Conservation (phyloP, 2,113 vertebrate species). For the Neolamprologus fasciatus region DNA sequence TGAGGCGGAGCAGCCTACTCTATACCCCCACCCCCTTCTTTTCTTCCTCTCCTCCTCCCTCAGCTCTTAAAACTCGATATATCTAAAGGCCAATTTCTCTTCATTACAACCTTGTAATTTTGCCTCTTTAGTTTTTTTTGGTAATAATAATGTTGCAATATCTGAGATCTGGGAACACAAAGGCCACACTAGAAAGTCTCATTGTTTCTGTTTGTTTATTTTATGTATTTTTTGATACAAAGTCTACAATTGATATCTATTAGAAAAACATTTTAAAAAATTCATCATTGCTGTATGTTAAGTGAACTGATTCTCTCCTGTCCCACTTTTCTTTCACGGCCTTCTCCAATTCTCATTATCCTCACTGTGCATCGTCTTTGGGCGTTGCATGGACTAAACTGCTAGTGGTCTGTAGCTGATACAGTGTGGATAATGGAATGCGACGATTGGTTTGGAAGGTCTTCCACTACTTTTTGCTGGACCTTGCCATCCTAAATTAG, state of each 20-base stretch:
- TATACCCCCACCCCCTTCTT: neutral
- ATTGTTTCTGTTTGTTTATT: neutral
- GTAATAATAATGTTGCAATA: neutral
- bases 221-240: neutral
- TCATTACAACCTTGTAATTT: neutral
- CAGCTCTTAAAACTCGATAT: neutral
- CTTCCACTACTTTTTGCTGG: neutral
- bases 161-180: neutral
- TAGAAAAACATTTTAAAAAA: no score
- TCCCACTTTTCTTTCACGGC: neutral
- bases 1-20: conserved; percentile 29
- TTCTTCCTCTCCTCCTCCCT: neutral
- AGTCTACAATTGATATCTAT: neutral
- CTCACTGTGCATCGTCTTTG: neutral
- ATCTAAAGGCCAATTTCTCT: neutral
- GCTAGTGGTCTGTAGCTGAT: neutral
- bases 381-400: neutral
- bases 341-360: neutral
- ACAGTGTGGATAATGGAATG: neutral
- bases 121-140: neutral
- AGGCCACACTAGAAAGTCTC: neutral
- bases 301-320: neutral
- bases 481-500: neutral
- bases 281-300: neutral
- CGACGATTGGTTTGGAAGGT: neutral